These are phyloP conservation scores for Rambutsinella grinnellia DNA, from an alignment of 2,888 invertebrate species.

Conservation along the genomic window DNA sequence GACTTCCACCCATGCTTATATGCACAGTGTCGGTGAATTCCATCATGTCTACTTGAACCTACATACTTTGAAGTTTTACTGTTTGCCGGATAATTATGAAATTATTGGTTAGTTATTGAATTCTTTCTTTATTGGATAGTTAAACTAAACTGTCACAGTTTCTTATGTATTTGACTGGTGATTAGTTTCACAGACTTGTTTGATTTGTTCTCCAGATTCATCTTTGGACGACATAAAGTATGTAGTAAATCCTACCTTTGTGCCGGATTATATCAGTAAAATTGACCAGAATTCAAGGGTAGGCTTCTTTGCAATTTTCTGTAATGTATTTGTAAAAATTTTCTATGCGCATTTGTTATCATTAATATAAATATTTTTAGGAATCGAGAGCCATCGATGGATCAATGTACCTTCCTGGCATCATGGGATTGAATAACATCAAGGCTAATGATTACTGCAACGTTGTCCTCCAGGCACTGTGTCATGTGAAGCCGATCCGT, in stretches of 20 bases:
- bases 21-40: slow-evolving; percentile 97
- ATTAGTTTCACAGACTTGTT: too few species aligned
- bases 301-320: too few species aligned
- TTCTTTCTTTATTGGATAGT: too few species aligned
- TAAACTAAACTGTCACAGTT: too few species aligned
- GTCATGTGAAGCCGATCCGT: slow-evolving; percentile 93
- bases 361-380: slow-evolving; percentile 30
- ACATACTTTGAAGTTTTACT: slow-evolving; percentile 97
- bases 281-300: slow-evolving; percentile 84
- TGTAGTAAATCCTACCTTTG: slow-evolving; percentile 97
- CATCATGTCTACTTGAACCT: slow-evolving; percentile 99
- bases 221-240: slow-evolving; percentile 99
- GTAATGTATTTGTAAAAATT: neutral
- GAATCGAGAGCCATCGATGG: slow-evolving; percentile 95
- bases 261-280: slow-evolving; percentile 82
- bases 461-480: slow-evolving; percentile 95
- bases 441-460: slow-evolving; percentile 99
- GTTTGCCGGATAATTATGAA: slow-evolving; percentile 99
- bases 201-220: slow-evolving; percentile 77
- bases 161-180: too few species aligned
- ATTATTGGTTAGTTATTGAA: slow-evolving; percentile 89
- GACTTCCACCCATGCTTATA: slow-evolving; percentile 98
- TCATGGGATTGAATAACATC: slow-evolving; percentile 98
- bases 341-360: neutral
- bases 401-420: slow-evolving; percentile 95